Evolutionary conservation across 2,113 vertebrate species (phyloP), one percentile per base, ranked within the genome.

Genomic region (Tupaia tana): DNA sequence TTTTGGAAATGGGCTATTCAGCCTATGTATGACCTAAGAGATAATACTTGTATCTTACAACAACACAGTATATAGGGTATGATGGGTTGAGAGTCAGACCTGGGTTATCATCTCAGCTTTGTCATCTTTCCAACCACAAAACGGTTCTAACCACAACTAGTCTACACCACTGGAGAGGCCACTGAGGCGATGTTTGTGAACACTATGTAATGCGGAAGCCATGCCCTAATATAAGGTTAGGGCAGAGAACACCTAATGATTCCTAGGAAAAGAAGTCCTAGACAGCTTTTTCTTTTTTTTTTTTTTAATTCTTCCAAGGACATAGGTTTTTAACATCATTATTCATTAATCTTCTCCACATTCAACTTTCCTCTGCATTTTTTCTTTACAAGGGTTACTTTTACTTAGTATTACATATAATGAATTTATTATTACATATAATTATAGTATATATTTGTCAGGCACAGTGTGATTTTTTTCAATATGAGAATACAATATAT

Each of bases 301-400:
- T 80, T 87, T 6, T 6, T 34, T n/a, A 59, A 90, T 93, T 90
- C 86, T 67, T 0, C 52, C 29, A 56, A 86, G 84, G 29, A 71
- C 54, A 9, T 84, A 20, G 16, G 15, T 73, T 93, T 92, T 77
- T 59, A 84, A 61, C 15, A 70, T 91, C 58, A 81, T 77, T 88
- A 16, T 63, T 92, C 25, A 43, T 31, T 74, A 61, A 83, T 54
- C 3, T 79, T 52, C 31, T 58, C 5, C 31, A 81, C 12, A 74
- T 25, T 24, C 63, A 91, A 31, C 19, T 69, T 74, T 87, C 70
- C 58, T 67, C 25, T 67, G 58, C 29, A 22, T n/a, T 93, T 77
- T 69, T 64, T 22, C 43, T 43, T 43, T 43, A 43, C 43, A 43
- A 43, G 43, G 43, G 43, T 43, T 43, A 43, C 43, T 43, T 43